Base-by-base conservation (phyloP, 2,888 invertebrate species). In the Epinotia nisella region DNA sequence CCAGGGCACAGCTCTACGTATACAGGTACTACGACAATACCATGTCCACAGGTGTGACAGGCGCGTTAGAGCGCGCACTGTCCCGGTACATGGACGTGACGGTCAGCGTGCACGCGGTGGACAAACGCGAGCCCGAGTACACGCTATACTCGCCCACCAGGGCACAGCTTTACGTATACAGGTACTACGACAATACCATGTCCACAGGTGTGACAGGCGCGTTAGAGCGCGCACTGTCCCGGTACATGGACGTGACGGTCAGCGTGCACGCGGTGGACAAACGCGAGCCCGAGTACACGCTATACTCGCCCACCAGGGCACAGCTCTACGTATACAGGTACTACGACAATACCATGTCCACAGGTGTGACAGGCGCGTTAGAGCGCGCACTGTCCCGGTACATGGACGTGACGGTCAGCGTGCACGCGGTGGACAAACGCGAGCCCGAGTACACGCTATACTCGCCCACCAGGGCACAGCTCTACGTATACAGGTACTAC, bases 371-470 rank as follows among this genome's bases (percentile, higher is more conserved):
- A 61, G 95, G 94, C 60, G 95, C 96, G 24, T 89, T 98, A 13
- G 96, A 96, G 82, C 95, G 96, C 71, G 95, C 95, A 0, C 94
- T 98, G 83, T 95, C 95, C 11, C 95, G 96, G 75, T 97, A 97
- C 90, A 94, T 98, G 79, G 97, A 98, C 79, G 96, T 97, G 11
- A 95, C 96, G 83, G 88, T 95, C 21, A 95, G 95, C 15, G 90
- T 94, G 71, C 96, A 96, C 79, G 94, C 95, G 51, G 95, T 97
- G 0, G 98, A 98, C 88, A 96, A 96, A 82, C 94, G 98, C 21
- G 99, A 99, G 86, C 98, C 99, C 0, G 99, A 99, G 85, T 98
- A 97, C 91, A 95, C 97, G 80, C 96, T 99, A 79, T 99, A 98
- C 87, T 96, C 97, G 78, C 96, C 97, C 55, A 96, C 97, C 0